Evolutionary conservation across 1,140 invertebrate species (phyloP), one percentile per base, ranked within the genome.

Genomic region (Drosophila paulistorum): DNA sequence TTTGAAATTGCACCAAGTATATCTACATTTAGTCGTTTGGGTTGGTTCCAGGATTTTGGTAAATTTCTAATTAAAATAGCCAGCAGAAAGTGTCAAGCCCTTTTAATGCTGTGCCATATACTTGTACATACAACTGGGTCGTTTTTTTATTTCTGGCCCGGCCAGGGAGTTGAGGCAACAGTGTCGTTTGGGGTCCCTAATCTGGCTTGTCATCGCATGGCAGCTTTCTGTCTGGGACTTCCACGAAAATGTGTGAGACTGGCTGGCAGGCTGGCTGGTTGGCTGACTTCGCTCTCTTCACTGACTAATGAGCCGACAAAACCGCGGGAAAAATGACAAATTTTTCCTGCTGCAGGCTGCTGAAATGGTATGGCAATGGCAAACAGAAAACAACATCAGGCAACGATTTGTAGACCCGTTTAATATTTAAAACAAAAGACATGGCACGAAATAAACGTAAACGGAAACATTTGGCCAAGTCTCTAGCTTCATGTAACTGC

Each of bases 341-440:
- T 87, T 87, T 89, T 30, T 89, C 62, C 55, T 37, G 48, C 33
- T 30, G 45, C 57, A 51, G 60, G 60, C 72, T 41, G 55, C 42
- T 17, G 45, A 14, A 48, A 48, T 20, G 7, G 14, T 20, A 48
- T 14, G 42, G 42, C 42, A 45, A 45, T 48, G 23, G n/a, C 14
- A 42, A 30, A 39, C 23, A 26, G 23, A 51, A 42, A 57, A 55
- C 42, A 23, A 23, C 37, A 41, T 30, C 78, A 61, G 65, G 68
- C 82, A 87, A 67, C 83, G 82, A 86, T 86, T 86, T 86, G 82
- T 86, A 86, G 82, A 69, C 60, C 79, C 72, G 76, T 89, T 87
- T 87, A 89, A 87, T 87, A 87, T 87, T 87, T 87, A 87, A 87
- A 89, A 87, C 83, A 87, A 89, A 87, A 87, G 84, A 83, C 83